phyloP scores from a whole-genome alignment of 2,113 vertebrate genomes.

The Meles meles region DNA sequence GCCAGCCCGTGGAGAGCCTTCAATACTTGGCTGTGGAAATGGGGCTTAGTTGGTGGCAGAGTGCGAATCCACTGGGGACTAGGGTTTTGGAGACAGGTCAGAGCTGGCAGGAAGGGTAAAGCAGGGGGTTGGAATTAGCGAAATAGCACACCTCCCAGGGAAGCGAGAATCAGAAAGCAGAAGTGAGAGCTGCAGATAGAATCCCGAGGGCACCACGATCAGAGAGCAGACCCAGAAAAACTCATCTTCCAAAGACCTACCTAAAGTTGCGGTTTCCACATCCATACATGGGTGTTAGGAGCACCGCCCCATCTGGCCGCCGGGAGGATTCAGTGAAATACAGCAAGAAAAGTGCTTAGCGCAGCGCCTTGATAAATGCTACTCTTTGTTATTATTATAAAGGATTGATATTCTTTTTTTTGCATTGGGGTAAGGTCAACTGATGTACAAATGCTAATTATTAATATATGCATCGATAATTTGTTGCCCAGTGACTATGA shows the following conservation, averaged over 20 bases:
- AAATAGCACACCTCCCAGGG: background rate
- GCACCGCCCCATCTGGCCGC: background rate
- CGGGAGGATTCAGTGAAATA: background rate
- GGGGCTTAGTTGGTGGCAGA: background rate
- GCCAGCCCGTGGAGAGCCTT: background rate
- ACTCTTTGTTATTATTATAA: conserved; percentile 18
- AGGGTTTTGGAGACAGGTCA: background rate
- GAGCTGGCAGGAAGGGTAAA: background rate
- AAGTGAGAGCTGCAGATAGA: background rate
- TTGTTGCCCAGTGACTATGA: conserved; percentile 54
- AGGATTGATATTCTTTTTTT: conserved; percentile 6
- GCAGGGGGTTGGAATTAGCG: background rate
- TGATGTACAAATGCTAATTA: conserved; percentile 78
- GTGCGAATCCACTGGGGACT: background rate
- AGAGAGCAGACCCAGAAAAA: background rate
- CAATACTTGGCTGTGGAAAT: background rate
- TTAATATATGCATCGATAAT: conserved; percentile 76
- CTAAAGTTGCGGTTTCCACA: background rate
- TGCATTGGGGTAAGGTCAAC: conserved; percentile 76
- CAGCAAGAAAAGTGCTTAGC: background rate
- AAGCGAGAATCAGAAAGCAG: background rate
- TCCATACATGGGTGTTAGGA: background rate
- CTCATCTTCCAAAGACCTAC: background rate
- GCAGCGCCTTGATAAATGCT: conserved; percentile 17
- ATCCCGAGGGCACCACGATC: background rate